Conservation (phyloP, 1,140 invertebrate genomes). For the Macrosteles quadrilineatus region DNA sequence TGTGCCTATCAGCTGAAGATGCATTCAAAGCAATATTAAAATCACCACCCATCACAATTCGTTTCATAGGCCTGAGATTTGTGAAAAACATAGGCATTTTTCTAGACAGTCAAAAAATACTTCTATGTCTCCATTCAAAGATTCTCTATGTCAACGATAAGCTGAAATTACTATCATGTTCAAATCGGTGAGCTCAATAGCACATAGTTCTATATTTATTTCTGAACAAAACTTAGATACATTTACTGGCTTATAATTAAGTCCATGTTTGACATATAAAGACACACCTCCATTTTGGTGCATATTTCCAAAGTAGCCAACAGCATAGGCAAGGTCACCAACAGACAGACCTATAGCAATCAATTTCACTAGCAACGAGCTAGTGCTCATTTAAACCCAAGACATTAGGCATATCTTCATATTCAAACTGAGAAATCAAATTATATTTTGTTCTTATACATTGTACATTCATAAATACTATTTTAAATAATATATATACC, state of each 20-base stretch:
- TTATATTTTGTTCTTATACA: background rate
- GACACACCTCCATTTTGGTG: background rate
- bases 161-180: background rate
- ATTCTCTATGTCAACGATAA: too few species aligned
- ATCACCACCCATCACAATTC: background rate
- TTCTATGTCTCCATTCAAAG: background rate
- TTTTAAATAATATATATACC: too few species aligned
- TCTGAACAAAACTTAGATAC: background rate
- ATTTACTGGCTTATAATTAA: background rate
- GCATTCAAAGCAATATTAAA: background rate
- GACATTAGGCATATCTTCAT: background rate
- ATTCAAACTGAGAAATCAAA: too few species aligned
- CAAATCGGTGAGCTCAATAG: background rate
- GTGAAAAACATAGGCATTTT: background rate
- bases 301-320: background rate
- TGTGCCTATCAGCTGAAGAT: background rate
- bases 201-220: background rate
- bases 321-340: background rate
- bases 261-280: background rate
- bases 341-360: background rate
- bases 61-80: background rate
- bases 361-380: background rate
- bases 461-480: background rate
- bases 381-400: background rate
- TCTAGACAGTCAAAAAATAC: background rate